Evolutionary conservation across 2,888 invertebrate genomes (phyloP), one percentile per base, ranked within the genome.

Genomic region (Lepas anatifera): DNA sequence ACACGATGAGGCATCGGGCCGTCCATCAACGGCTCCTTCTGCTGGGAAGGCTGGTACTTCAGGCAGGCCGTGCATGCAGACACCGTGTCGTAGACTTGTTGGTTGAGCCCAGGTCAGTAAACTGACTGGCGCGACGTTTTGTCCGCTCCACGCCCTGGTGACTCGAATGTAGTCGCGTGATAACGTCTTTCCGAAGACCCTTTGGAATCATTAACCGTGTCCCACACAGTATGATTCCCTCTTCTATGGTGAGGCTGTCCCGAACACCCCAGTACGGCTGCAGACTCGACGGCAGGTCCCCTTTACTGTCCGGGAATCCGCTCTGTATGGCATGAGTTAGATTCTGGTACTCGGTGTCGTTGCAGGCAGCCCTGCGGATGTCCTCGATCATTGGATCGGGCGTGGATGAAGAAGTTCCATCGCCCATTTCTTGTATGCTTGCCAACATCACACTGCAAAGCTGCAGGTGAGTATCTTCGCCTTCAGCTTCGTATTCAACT

Each of bases 401-500:
- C n/a, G n/a, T n/a, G n/a, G n/a, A n/a, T n/a, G n/a, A n/a, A n/a
- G n/a, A n/a, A n/a, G n/a, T n/a, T n/a, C n/a, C n/a, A n/a, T n/a
- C n/a, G n/a, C n/a, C n/a, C n/a, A n/a, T n/a, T 58, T 27, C 13
- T 25, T 18, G 58, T 37, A 52, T 39, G n/a, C 46, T 25, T 16
- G 11, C 27, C 27, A n/a, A 25, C 22, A 32, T 6, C 22, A 29
- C n/a, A n/a, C n/a, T 39, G 6, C 37, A 4, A n/a, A 63, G 6
- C 22, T 1, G 6, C 29, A 25, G 25, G 8, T 64, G 43, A 16
- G 27, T 39, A 22, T 18, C 43, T 3, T 43, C 25, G 64, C 35
- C 58, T 16, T 64, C 69, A 39, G 43, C 35, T 63, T 64, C 43
- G 43, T 69, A 58, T 35, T 69, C 29, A 3, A 27, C 35, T 29